Evolutionary conservation across 2,113 vertebrate species (phyloP).

Genomic region (Toxostoma redivivum): DNA sequence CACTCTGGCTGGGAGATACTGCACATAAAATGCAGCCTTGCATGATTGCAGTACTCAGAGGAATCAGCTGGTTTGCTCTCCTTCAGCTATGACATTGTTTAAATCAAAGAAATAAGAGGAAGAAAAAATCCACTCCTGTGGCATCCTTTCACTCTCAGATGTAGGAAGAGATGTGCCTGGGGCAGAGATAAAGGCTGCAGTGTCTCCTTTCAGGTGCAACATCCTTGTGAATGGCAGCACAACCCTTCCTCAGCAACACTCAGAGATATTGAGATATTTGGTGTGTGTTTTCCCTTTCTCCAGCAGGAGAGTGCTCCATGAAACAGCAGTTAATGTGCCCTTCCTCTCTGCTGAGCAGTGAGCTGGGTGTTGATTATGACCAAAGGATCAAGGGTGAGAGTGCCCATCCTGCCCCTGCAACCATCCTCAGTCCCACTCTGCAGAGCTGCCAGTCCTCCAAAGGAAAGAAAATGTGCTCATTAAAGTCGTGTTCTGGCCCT

Average conservation of each 20-base stretch:
- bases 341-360: neutral
- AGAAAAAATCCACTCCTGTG: neutral
- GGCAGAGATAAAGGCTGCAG: neutral
- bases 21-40: neutral
- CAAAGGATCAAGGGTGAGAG: neutral
- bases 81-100: neutral
- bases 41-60: neutral
- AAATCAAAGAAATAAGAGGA: neutral
- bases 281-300: neutral
- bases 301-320: neutral
- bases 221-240: neutral
- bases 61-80: neutral
- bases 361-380: neutral
- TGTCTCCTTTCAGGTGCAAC: neutral
- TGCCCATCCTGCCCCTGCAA: neutral
- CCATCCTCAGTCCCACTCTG: neutral
- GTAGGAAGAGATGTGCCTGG: neutral
- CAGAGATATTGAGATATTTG: neutral
- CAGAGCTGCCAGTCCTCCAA: constrained; percentile 26
- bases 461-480: neutral
- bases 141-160: neutral
- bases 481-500: constrained; percentile 13
- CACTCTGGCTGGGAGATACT: neutral
- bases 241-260: neutral
- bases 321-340: neutral